Conservation (phyloP, 2,888 invertebrate genomes). For the Tigriopus californicus region DNA sequence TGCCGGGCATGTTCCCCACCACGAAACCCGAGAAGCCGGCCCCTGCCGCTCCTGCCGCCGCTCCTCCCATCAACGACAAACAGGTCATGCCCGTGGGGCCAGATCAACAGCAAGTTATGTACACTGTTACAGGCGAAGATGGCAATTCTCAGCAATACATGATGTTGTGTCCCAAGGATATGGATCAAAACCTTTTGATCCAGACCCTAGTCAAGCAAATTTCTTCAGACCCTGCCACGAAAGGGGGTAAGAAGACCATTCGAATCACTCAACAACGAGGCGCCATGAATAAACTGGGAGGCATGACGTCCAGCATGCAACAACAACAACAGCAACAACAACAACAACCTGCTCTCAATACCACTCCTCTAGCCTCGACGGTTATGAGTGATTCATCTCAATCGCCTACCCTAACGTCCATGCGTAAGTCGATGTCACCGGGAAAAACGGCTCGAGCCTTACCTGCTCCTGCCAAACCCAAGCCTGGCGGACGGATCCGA, state of each 20-base stretch:
- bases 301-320: not conserved
- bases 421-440: not conserved
- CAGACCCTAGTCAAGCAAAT: slow-evolving; percentile 8
- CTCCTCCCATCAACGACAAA: not conserved
- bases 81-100: slow-evolving; percentile 4
- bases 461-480: not conserved
- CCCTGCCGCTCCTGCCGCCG: not conserved
- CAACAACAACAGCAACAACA: slow-evolving; percentile 2
- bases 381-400: not conserved
- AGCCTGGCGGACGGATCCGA: not conserved
- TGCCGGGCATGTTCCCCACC: not conserved
- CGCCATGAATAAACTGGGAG: not conserved
- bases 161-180: slow-evolving; percentile 13
- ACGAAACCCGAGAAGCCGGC: not conserved
- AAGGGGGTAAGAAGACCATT: slow-evolving; percentile 12
- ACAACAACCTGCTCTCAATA: not conserved
- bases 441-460: not conserved
- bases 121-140: slow-evolving; percentile 10
- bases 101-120: slow-evolving; percentile 13
- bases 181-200: slow-evolving; percentile 13
- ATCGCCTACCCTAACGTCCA: not conserved
- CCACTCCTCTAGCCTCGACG: not conserved
- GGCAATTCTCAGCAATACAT: slow-evolving; percentile 12
- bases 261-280: slow-evolving; percentile 9
- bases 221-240: slow-evolving; percentile 4